phyloP scores from a whole-genome alignment of 1,140 invertebrate genomes.

The Drosophila kanapiae region DNA sequence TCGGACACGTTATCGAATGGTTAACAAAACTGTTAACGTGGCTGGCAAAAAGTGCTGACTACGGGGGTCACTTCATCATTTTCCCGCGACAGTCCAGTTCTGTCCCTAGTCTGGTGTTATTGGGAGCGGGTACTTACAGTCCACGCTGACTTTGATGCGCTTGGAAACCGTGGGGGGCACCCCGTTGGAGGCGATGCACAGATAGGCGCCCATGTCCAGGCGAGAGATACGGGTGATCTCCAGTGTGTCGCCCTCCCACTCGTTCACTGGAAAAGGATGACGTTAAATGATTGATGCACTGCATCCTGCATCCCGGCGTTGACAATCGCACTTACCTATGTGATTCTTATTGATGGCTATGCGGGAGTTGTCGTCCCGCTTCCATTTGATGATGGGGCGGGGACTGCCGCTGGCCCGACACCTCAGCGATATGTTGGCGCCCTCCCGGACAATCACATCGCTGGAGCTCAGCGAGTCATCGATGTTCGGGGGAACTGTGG shows the following conservation, averaged over 20 bases:
- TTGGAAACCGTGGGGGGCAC: constrained; percentile 94
- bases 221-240: constrained; percentile 94
- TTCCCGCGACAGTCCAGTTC: constrained; percentile 2
- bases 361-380: constrained; percentile 93
- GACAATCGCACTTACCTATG: constrained; percentile 87
- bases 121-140: constrained; percentile 91
- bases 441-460: constrained; percentile 96
- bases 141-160: constrained; percentile 96
- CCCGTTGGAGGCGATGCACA: constrained; percentile 92
- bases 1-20: constrained; percentile 7
- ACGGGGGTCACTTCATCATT: constrained; percentile 43
- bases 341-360: constrained; percentile 94
- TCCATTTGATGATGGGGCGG: constrained; percentile 95
- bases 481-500: constrained; percentile 95
- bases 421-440: constrained; percentile 93
- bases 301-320: constrained; percentile 4
- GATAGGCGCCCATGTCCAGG: constrained; percentile 95
- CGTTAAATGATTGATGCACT: constrained; percentile 76
- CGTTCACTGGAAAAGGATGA: constrained; percentile 87
- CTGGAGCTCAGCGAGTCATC: constrained; percentile 95
- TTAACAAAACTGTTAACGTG: constrained; percentile 37
- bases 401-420: constrained; percentile 96
- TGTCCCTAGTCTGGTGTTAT: neutral
- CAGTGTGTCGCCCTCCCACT: constrained; percentile 93
- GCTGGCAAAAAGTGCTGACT: constrained; percentile 20